Conservation (phyloP, 1,140 invertebrate species). For the Drosophila serrata region DNA sequence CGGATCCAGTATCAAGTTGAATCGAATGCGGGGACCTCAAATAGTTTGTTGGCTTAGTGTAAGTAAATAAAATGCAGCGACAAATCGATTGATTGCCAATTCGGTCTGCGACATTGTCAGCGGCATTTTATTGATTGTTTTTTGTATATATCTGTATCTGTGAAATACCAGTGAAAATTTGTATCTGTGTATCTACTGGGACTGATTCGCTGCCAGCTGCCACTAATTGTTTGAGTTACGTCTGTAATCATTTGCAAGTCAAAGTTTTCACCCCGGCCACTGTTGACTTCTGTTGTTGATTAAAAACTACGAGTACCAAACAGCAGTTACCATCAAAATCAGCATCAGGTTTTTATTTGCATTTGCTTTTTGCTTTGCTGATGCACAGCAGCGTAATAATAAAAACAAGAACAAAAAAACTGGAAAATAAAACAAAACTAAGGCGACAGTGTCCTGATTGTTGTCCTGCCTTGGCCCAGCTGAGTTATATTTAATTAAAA, state of each 20-base stretch:
- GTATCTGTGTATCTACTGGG: slow-evolving; percentile 1
- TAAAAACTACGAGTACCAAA: slow-evolving; percentile 55
- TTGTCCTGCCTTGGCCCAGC: slow-evolving; percentile 44
- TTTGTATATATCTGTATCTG: slow-evolving; percentile 10
- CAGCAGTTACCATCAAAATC: slow-evolving; percentile 25
- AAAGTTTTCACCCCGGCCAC: slow-evolving; percentile 62
- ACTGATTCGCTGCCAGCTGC: slow-evolving; percentile 67
- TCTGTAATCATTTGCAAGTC: slow-evolving; percentile 83
- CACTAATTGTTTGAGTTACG: slow-evolving; percentile 84
- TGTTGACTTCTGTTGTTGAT: slow-evolving; percentile 78
- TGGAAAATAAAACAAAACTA: slow-evolving; percentile 20
- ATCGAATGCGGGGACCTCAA: slow-evolving; percentile 30
- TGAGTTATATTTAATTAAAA: slow-evolving; percentile 76
- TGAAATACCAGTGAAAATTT: neutral
- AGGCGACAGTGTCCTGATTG: slow-evolving; percentile 44
- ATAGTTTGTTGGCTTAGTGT: slow-evolving; percentile 38
- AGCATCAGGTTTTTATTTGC: slow-evolving; percentile 47
- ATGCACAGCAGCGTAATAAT: too few relatives aligned
- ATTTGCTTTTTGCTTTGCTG: slow-evolving; percentile 59
- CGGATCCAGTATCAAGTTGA: too few relatives aligned
- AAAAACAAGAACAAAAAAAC: neutral
- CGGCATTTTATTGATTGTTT: slow-evolving; percentile 70
- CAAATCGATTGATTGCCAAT: slow-evolving; percentile 68
- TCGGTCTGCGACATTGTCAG: slow-evolving; percentile 62
- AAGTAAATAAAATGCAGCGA: slow-evolving; percentile 73